Conservation (phyloP, 2,888 invertebrate genomes). For the Dromius quadrimaculatus region DNA sequence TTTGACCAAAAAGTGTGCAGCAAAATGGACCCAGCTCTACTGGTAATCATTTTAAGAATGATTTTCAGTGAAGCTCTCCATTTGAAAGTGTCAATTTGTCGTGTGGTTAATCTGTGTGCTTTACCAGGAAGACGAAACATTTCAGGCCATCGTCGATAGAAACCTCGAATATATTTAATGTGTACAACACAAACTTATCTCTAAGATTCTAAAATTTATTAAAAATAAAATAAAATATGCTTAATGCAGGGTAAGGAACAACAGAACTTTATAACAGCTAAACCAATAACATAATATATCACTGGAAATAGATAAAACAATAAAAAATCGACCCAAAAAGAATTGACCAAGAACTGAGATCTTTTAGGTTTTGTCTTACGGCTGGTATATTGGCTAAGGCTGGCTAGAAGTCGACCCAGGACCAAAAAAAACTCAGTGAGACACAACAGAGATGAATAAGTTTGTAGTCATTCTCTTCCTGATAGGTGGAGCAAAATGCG, state of each 20-base stretch:
- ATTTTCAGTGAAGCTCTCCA: neutral
- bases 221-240: conserved; percentile 39
- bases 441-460: too few species aligned
- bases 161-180: conserved; percentile 41
- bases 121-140: conserved; percentile 64
- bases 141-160: conserved; percentile 54
- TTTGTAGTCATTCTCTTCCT: too few species aligned
- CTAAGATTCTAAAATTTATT: conserved; percentile 46
- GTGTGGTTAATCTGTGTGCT: conserved; percentile 60
- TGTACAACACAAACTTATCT: conserved; percentile 47
- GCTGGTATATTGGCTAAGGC: conserved; percentile 7
- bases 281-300: conserved; percentile 46
- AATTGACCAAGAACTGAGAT: conserved; percentile 33
- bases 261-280: conserved; percentile 49
- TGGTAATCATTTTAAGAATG: neutral
- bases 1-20: conserved; percentile 23
- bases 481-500: too few species aligned
- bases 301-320: conserved; percentile 44
- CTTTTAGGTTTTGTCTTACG: conserved; percentile 4
- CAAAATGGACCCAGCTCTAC: neutral
- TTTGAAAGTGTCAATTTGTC: conserved; percentile 1
- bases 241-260: conserved; percentile 50
- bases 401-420: conserved; percentile 14
- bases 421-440: too few species aligned
- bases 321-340: conserved; percentile 47